A percentile compares a stretch with the other conserved stretches of the same genome.
Evolutionary conservation across 2,113 vertebrate genomes (phyloP).

Genomic region (Sylvia atricapilla): DNA sequence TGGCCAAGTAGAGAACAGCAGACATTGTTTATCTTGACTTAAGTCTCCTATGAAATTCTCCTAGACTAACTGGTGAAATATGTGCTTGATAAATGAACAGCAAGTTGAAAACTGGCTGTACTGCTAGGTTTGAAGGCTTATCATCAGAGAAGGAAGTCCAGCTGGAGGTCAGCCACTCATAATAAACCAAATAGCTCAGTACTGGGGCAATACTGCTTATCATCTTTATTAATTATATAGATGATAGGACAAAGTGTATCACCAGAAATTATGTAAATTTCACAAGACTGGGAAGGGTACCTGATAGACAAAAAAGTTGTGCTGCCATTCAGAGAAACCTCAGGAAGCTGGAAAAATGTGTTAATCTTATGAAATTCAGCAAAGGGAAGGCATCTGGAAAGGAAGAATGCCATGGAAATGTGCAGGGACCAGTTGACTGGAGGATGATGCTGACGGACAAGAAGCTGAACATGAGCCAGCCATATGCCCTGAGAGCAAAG

Average conservation of each 20-base stretch:
- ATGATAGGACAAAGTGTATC: background rate
- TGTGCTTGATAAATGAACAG: background rate
- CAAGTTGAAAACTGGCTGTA: background rate
- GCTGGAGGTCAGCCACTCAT: background rate
- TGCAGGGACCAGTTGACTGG: background rate
- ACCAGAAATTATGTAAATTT: background rate
- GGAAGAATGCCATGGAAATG: background rate
- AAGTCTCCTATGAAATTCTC: background rate
- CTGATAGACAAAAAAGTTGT: background rate
- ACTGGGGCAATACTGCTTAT: background rate
- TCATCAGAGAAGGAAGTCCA: background rate
- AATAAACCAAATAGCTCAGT: background rate
- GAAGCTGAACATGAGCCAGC: background rate
- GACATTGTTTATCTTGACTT: background rate
- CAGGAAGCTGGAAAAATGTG: background rate
- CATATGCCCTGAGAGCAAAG: background rate
- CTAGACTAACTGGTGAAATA: background rate
- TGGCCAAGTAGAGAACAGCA: background rate
- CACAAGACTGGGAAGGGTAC: background rate
- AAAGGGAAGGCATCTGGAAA: background rate
- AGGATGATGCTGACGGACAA: background rate
- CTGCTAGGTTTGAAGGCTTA: background rate
- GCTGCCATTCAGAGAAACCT: background rate
- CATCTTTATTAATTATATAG: background rate
- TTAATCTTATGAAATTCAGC: background rate